These are phyloP conservation scores for Acrocephalus arundinaceus DNA, from an alignment of 2,113 vertebrate species.

Conservation along the genomic window DNA sequence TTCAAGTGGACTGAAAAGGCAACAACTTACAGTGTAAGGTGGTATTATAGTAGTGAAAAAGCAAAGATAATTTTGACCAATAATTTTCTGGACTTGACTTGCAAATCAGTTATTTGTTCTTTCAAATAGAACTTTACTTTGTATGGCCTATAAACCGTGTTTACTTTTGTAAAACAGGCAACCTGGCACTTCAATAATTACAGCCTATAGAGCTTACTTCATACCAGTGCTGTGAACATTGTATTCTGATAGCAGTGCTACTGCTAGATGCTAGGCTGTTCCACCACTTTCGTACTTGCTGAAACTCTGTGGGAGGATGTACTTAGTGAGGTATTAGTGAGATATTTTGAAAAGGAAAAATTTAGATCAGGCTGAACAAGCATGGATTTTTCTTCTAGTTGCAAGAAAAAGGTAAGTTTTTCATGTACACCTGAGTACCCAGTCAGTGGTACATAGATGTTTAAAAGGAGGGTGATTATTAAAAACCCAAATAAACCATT, in stretches of 20 bases:
- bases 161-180: slow-evolving; percentile 16
- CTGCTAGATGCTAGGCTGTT: slow-evolving; percentile 29
- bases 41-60: neutral
- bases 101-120: neutral
- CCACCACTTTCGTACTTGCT: neutral
- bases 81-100: neutral
- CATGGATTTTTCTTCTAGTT: neutral
- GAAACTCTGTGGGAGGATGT: slow-evolving; percentile 54
- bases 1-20: neutral
- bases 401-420: neutral
- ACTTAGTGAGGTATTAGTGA: neutral
- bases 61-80: neutral
- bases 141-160: neutral
- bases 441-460: neutral
- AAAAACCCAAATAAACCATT: neutral
- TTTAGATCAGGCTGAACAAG: slow-evolving; percentile 31
- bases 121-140: slow-evolving; percentile 1
- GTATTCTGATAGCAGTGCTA: slow-evolving; percentile 17
- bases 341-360: slow-evolving; percentile 41
- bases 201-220: slow-evolving; percentile 36
- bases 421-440: neutral
- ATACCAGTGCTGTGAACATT: neutral
- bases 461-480: neutral
- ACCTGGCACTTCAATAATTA: slow-evolving; percentile 47
- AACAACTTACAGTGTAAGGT: neutral